phyloP scores from a whole-genome alignment of 1,140 invertebrate species.

The Cardiocondyla obscurior region DNA sequence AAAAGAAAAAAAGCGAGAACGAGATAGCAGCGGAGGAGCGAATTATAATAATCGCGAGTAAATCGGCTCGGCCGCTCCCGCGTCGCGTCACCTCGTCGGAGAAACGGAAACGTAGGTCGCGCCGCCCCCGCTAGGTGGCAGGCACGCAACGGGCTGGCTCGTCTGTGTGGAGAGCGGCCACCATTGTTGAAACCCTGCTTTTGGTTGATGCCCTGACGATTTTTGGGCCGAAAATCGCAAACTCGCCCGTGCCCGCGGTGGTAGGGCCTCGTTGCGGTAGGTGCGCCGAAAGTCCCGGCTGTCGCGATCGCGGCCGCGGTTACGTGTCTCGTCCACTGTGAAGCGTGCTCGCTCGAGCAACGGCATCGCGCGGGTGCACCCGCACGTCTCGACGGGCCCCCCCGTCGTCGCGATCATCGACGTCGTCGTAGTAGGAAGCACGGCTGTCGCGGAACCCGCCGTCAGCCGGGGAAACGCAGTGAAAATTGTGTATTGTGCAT shows the following conservation, averaged over 20 bases:
- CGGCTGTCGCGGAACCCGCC: not conserved
- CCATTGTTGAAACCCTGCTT: constrained; percentile 82
- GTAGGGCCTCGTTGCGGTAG: constrained; percentile 70
- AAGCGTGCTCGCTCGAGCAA: not conserved
- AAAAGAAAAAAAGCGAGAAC: no score
- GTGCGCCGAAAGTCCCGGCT: constrained; percentile 59
- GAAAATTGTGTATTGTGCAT: constrained; percentile 71
- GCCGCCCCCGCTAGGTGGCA: constrained; percentile 77
- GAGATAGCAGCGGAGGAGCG: no score
- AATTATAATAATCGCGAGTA: no score
- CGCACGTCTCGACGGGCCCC: not conserved
- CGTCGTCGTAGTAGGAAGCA: not conserved
- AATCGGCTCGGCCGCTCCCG: no score
- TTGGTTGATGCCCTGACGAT: constrained; percentile 80
- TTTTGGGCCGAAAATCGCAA: constrained; percentile 75
- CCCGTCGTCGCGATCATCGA: not conserved
- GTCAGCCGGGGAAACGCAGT: constrained; percentile 60
- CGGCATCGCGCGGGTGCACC: not conserved
- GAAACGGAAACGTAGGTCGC: constrained; percentile 60
- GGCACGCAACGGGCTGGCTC: constrained; percentile 69
- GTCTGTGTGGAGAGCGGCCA: constrained; percentile 76
- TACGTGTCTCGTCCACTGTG: not conserved
- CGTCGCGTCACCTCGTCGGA: not conserved
- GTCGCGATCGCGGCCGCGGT: not conserved
- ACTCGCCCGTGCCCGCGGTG: constrained; percentile 70